Percentiles rank a stretch among this genome's conserved stretches.
These are phyloP conservation scores for Rhabditoides inermis DNA, from an alignment of 2,888 invertebrate species.

Conservation along the genomic window DNA sequence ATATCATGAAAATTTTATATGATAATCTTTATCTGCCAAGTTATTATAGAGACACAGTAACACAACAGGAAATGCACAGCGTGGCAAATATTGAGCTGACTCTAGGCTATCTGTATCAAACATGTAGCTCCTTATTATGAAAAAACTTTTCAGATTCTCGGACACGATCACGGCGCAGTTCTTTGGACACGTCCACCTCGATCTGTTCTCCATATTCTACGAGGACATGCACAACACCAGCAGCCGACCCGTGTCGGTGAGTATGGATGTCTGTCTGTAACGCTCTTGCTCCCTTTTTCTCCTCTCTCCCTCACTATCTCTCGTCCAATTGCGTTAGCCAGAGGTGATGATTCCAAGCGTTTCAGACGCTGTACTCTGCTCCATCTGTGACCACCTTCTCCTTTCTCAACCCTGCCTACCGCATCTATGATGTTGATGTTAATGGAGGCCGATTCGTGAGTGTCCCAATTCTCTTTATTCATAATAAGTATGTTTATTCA, in stretches of 20 bases:
- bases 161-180: constrained; percentile 71
- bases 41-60: no score
- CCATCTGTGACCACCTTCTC: constrained; percentile 49
- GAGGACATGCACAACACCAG: constrained; percentile 55
- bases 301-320: no score
- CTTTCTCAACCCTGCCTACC: constrained; percentile 44
- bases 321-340: no score
- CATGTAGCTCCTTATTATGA: no score
- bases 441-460: constrained; percentile 24
- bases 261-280: background rate
- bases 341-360: no score
- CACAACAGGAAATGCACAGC: no score
- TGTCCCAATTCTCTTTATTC: background rate
- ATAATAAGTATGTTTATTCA: background rate
- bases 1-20: no score
- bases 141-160: constrained; percentile 64
- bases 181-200: constrained; percentile 83
- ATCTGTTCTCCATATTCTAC: constrained; percentile 77
- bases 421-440: constrained; percentile 36
- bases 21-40: no score
- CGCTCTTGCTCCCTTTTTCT: background rate
- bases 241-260: constrained; percentile 55
- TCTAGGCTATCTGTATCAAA: no score
- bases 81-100: no score
- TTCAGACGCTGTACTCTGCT: constrained; percentile 60